Evolutionary conservation across 2,113 vertebrate species (phyloP), one percentile per base, ranked within the genome.

Genomic region (Hippolais icterina): DNA sequence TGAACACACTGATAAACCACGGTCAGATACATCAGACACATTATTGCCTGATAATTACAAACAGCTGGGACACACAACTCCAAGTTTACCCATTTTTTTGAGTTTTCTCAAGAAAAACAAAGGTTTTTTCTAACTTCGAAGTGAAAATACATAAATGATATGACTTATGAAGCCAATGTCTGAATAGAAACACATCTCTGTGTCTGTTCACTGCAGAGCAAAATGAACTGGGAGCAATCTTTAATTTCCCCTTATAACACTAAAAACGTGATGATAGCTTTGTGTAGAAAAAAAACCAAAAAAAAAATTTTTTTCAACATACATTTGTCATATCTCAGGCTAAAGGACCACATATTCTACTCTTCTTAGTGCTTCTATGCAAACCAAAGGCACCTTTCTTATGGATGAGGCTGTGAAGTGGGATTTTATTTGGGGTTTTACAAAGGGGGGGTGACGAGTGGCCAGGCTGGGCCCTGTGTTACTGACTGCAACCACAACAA

Each of bases 331-430:
- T 7, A 29, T 17, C 33, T 81, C 24, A 68, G 68, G 56, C 31
- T 64, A 47, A 59, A 90, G 47, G 31, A 81, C 31, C 20, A 71
- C 28, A 5, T 6, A 28, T 27, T 47, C 53, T 63, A 46, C 52
- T 92, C 22, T 12, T 86, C 20, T 65, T 12, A 75, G 88, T 57
- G 76, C 52, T 96, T 70, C 66, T 50, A 3, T 10, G 84, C 78
- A 75, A 90, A 72, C 29, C 53, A 84, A 95, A 96, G 89, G 94
- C 93, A 95, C 83, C 60, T 11, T 47, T 93, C 74, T 69, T 8
- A 53, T 2, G 1, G 12, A 17, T 6, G 74, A 53, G 46, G 75
- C 22, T 35, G 70, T 33, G n/a, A 84, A 28, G 4, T 39, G 60
- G 84, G 56, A 53, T 60, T 19, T 19, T 1, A 14, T n/a, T 29